phyloP scores from a whole-genome alignment of 2,797 vertebrate species.

The Discoglossus pictus region DNA sequence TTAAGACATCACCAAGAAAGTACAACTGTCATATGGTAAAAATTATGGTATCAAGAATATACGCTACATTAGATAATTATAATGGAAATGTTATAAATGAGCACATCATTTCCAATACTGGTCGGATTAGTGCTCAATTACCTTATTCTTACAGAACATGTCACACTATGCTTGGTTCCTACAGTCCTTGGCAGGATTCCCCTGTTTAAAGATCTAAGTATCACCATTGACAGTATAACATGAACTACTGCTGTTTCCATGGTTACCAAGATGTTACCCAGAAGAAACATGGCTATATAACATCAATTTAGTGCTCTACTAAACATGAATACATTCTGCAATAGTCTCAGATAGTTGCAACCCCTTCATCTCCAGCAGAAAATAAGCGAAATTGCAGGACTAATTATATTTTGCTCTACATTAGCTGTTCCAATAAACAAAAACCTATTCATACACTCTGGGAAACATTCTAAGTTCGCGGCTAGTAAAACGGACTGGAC shows the following conservation, averaged over 20 bases:
- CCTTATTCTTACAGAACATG: too few relatives aligned
- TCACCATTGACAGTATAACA: constrained; percentile 26
- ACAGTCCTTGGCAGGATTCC: constrained; percentile 8
- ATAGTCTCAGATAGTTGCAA: constrained; percentile 37
- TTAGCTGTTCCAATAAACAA: constrained; percentile 38
- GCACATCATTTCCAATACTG: too few relatives aligned
- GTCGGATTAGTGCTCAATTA: too few relatives aligned
- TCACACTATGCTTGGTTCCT: constrained; percentile 6
- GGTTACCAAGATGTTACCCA: constrained; percentile 39
- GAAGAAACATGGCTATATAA: constrained; percentile 41
- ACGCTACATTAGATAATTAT: too few relatives aligned
- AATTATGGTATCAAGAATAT: too few relatives aligned
- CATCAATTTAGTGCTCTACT: constrained; percentile 52
- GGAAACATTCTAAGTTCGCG: constrained; percentile 36
- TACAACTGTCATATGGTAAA: too few relatives aligned
- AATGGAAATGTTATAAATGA: too few relatives aligned
- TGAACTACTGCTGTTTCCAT: constrained; percentile 42
- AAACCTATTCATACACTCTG: constrained; percentile 40
- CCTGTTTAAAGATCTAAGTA: constrained; percentile 34
- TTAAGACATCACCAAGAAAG: too few relatives aligned
- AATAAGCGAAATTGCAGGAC: constrained; percentile 31
- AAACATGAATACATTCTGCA: constrained; percentile 48
- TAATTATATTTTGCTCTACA: constrained; percentile 44
- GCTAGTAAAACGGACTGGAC: constrained; percentile 43
- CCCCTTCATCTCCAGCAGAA: constrained; percentile 39